Percentiles rank a stretch among this genome's conserved stretches.
These are phyloP conservation scores for Reticulitermes speratus DNA, from an alignment of 1,140 invertebrate species.

Conservation along the genomic window DNA sequence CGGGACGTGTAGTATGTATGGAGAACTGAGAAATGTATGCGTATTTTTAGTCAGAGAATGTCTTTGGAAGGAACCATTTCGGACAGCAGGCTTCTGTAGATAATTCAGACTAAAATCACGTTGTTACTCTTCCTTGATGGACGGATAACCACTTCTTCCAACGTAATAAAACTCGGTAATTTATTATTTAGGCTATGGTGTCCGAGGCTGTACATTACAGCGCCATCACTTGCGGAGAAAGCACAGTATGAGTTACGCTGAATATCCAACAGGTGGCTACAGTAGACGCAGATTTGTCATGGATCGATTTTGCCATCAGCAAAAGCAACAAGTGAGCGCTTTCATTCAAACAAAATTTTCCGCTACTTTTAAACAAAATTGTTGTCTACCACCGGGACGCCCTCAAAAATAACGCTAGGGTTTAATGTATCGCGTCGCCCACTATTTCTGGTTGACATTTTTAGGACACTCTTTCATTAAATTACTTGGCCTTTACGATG, in stretches of 20 bases:
- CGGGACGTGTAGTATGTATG: no score
- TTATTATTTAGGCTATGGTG: no score
- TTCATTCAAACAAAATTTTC: not conserved
- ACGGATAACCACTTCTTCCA: no score
- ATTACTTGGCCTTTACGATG: no score
- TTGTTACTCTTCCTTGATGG: no score
- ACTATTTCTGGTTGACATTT: not conserved
- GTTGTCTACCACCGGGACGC: not conserved
- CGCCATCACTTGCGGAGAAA: not conserved
- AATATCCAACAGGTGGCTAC: not conserved
- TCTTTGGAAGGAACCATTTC: no score
- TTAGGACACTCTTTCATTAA: no score
- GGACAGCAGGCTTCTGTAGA: no score
- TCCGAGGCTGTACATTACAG: not conserved
- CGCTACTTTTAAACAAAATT: not conserved
- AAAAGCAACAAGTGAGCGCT: not conserved
- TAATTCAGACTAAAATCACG: no score
- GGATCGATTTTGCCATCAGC: not conserved
- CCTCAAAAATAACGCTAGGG: not conserved
- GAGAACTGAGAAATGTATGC: no score
- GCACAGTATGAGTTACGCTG: not conserved
- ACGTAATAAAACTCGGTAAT: no score
- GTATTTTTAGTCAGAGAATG: no score
- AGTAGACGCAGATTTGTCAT: not conserved
- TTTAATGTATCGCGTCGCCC: not conserved